phyloP scores from a whole-genome alignment of 1,140 invertebrate species.

The Archegozetes longisetosus region DNA sequence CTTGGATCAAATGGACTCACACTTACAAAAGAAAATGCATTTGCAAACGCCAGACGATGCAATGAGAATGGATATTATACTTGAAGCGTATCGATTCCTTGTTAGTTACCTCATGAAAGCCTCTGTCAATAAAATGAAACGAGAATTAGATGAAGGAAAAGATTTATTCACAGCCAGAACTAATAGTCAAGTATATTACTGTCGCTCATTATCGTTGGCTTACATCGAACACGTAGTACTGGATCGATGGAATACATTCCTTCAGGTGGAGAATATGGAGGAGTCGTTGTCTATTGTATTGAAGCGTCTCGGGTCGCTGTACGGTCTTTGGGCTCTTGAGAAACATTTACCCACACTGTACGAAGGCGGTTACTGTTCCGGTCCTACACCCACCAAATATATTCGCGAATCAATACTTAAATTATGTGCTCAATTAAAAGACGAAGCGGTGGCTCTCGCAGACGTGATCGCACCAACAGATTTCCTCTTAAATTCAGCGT shows the following conservation, averaged over 20 bases:
- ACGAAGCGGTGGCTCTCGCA: constrained; percentile 55
- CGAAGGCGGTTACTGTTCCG: constrained; percentile 22
- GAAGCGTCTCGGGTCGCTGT: constrained; percentile 20
- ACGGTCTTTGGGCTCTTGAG: constrained; percentile 24
- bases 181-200: constrained; percentile 63
- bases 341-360: constrained; percentile 16
- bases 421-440: constrained; percentile 44
- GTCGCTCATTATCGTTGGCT: constrained; percentile 50
- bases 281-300: constrained; percentile 10
- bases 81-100: constrained; percentile 62
- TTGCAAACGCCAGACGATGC: constrained; percentile 33
- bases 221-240: constrained; percentile 42
- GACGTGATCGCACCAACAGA: constrained; percentile 76
- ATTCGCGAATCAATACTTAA: constrained; percentile 38
- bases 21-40: constrained; percentile 23
- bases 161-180: constrained; percentile 55
- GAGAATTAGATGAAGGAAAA: constrained; percentile 31
- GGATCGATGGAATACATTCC: constrained; percentile 6
- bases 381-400: constrained; percentile 35
- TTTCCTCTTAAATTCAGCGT: constrained; percentile 59
- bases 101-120: constrained; percentile 49
- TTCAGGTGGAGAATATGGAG: neutral
- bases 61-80: constrained; percentile 41
- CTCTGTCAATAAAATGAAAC: constrained; percentile 36
- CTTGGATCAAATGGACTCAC: constrained; percentile 32